A percentile compares a stretch with the other conserved stretches of the same genome.
These are phyloP conservation scores for Sebastes oblongus DNA, from an alignment of 2,797 vertebrate genomes.

Conservation along the genomic window DNA sequence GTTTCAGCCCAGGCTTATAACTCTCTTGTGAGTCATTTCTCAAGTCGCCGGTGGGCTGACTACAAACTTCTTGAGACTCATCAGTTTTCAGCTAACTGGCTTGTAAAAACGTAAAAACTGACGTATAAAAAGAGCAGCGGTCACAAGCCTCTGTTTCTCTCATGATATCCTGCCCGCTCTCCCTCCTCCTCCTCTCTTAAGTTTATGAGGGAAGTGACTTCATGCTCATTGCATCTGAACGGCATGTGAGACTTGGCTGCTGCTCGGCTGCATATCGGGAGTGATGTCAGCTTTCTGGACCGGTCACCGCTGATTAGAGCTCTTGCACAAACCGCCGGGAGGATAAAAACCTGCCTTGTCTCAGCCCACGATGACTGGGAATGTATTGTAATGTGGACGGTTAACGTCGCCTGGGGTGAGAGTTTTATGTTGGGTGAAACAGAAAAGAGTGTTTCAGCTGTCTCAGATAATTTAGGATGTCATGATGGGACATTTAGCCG, in stretches of 20 bases:
- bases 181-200: neutral
- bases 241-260: constrained; percentile 65
- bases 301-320: constrained; percentile 48
- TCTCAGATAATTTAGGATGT: neutral
- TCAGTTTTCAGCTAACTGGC: constrained; percentile 27
- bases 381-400: neutral
- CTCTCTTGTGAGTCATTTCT: constrained; percentile 35
- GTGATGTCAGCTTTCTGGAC: constrained; percentile 73
- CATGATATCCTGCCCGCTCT: neutral
- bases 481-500: neutral
- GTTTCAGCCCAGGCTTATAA: neutral
- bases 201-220: constrained; percentile 79
- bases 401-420: neutral
- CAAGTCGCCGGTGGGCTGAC: constrained; percentile 11
- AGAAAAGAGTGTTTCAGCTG: neutral
- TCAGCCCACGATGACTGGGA: constrained; percentile 23
- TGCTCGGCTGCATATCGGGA: constrained; percentile 59
- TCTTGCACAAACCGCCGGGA: constrained; percentile 34
- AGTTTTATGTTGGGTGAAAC: neutral
- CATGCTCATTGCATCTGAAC: constrained; percentile 72
- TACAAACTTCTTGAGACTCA: constrained; percentile 15
- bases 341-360: constrained; percentile 35
- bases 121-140: constrained; percentile 26
- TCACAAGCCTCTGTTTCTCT: neutral
- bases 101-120: constrained; percentile 31